Evolutionary conservation across 2,888 invertebrate species (phyloP), one percentile per base, ranked within the genome.

Genomic region (Scaptomyza tumidula): DNA sequence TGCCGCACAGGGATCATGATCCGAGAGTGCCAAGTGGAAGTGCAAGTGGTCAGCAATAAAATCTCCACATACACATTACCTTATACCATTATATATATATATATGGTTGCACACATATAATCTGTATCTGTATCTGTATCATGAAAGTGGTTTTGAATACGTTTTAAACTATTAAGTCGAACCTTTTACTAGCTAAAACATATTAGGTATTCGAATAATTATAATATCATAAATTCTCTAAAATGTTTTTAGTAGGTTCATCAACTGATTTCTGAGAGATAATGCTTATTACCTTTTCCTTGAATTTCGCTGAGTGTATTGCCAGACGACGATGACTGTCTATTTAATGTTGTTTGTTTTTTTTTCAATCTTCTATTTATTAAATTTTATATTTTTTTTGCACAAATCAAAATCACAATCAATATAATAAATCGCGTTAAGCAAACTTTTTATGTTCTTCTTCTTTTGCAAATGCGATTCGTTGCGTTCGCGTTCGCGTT

Each of bases 381-480:
- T 29, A 0, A 29, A 9, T 29, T 29, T 6, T 7, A 5, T 41
- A 7, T 11, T 14, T 14, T 27, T 16, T 50, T 7, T 35, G 49
- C 19, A 3, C 9, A 52, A 43, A 31, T 48, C 55, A 9, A 46
- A 75, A 75, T 59, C 62, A 53, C 67, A 71, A 75, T 67, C 62
- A 75, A 75, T 74, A 66, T 60, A 60, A 61, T 60, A 75, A 75
- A 75, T 75, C 72, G 72, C 14, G 75, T 75, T 75, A 75, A 37
- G 53, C 27, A 60, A 75, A 75, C 70, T 75, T 24, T 29, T 29
- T 29, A 9, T 71, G 65, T 74, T 68, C 68, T 74, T 68, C 68
- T 74, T 7, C 27, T 35, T 64, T 60, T 19, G 56, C 53, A 59
- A 41, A 59, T 68, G 46, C 77, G 60, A 53, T 74, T 74, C 64